Base-by-base conservation (phyloP, 2,797 vertebrate species). In the Chromis chromis region DNA sequence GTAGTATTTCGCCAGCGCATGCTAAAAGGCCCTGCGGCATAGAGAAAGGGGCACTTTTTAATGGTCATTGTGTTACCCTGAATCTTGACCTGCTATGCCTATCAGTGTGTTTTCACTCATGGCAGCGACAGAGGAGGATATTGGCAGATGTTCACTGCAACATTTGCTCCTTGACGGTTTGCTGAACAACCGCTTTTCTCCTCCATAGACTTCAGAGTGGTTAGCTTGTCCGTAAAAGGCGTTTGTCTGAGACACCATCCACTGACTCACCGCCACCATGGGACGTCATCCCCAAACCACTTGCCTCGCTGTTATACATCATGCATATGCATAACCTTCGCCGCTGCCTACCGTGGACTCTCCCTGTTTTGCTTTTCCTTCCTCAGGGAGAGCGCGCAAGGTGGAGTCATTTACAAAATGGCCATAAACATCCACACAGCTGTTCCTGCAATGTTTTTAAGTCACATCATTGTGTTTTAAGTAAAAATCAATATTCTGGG, bases 401-500 rank as follows among this genome's bases (percentile, higher is more conserved):
- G 61, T 62, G 76, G 70, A 78, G 67, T 89, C 66, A 79, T 80
- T 83, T 75, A 50, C 63, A 70, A 80, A 90, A 59, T 33, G 49
- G 36, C 61, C 70, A 67, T 80, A 71, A 87, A 79, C 52, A 63
- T 68, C 76, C 75, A 54, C 54, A 65, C 70, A 65, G 60, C 59
- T 84, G 77, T 76, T 79, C 62, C 46, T 59, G 54, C 28, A 27
- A 57, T 65, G 58, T 81, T 80, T 46, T 82, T 67, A 78, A 83
- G 79, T 74, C 57, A 33, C 67, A 42, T 75, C 71, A 56, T 77
- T 75, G 74, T 73, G 60, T 82, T 89, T 89, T 79, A 86, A 85
- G 81, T 78, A 63, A 44, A 85, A 88, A 92, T 93, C 87, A 86
- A 91, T 94, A 92, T 86, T 76, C 71, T 63, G 24, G 58, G 63